A percentile compares a stretch with the other conserved stretches of the same genome.
These are phyloP conservation scores for Brachionus rubens DNA, from an alignment of 1,140 invertebrate genomes.

Conservation along the genomic window DNA sequence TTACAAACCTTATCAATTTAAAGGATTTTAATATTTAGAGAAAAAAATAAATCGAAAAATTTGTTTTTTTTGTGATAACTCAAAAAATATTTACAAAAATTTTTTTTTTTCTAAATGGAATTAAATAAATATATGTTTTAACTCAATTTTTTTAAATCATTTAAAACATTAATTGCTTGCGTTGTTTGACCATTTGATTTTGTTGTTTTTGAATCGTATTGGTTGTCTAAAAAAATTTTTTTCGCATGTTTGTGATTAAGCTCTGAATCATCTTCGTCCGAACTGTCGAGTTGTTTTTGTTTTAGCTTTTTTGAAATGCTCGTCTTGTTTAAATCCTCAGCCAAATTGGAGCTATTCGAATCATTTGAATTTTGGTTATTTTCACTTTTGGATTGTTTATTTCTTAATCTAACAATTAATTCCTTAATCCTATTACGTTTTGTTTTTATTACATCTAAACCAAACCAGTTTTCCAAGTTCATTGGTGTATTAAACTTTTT, in stretches of 20 bases:
- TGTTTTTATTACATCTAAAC: neutral
- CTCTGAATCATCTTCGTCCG: neutral
- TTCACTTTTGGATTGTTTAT: neutral
- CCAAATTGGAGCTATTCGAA: neutral
- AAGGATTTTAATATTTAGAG: too few relatives aligned
- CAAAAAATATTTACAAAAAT: too few relatives aligned
- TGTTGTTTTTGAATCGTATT: neutral
- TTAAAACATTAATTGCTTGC: too few relatives aligned
- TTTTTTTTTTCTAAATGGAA: too few relatives aligned
- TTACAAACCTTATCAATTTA: too few relatives aligned
- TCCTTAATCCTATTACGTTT: constrained; percentile 15
- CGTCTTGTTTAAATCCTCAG: neutral
- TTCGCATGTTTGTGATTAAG: neutral
- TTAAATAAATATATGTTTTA: too few relatives aligned
- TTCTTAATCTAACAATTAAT: neutral
- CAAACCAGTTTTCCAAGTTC: constrained; percentile 11
- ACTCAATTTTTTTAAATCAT: too few relatives aligned
- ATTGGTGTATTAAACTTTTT: neutral
- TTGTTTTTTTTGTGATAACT: too few relatives aligned
- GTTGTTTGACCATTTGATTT: too few relatives aligned
- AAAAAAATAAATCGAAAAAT: too few relatives aligned
- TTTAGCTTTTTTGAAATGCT: too few relatives aligned
- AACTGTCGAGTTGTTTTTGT: too few relatives aligned
- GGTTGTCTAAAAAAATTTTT: neutral
- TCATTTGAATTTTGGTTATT: neutral